These are phyloP conservation scores for Operophtera brumata DNA, from an alignment of 2,888 invertebrate genomes.

Conservation along the genomic window DNA sequence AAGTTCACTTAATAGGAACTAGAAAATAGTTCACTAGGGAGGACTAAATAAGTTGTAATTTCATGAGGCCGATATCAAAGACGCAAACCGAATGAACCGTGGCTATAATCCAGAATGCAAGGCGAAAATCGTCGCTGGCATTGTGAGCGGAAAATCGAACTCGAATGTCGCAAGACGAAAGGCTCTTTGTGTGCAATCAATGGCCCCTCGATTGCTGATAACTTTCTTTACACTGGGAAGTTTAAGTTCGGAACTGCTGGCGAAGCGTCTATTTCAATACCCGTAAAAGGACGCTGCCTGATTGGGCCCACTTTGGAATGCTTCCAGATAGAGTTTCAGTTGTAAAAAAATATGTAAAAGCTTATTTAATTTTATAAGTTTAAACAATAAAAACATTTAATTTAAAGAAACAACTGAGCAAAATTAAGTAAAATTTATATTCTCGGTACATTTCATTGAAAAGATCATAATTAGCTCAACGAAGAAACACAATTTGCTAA, in stretches of 20 bases:
- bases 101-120: slow-evolving; percentile 69
- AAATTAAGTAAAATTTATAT: slow-evolving; percentile 10
- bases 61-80: slow-evolving; percentile 8
- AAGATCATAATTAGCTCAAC: slow-evolving; percentile 28
- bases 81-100: slow-evolving; percentile 54
- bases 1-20: too few relatives aligned
- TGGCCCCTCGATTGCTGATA: slow-evolving; percentile 74
- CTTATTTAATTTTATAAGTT: not conserved
- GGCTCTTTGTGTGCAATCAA: slow-evolving; percentile 72
- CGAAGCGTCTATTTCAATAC: slow-evolving; percentile 30
- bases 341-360: slow-evolving; percentile 6
- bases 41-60: slow-evolving; percentile 29
- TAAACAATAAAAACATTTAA: not conserved
- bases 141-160: slow-evolving; percentile 70
- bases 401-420: not conserved
- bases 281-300: slow-evolving; percentile 21
- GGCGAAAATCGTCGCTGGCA: slow-evolving; percentile 69
- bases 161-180: slow-evolving; percentile 47
- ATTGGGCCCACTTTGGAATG: slow-evolving; percentile 29
- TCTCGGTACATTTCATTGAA: slow-evolving; percentile 11
- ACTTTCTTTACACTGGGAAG: slow-evolving; percentile 69
- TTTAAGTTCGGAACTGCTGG: slow-evolving; percentile 60
- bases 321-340: slow-evolving; percentile 20
- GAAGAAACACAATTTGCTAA: slow-evolving; percentile 28
- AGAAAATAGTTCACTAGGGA: too few relatives aligned